phyloP scores from a whole-genome alignment of 2,888 invertebrate genomes.

The Andrena camellia region DNA sequence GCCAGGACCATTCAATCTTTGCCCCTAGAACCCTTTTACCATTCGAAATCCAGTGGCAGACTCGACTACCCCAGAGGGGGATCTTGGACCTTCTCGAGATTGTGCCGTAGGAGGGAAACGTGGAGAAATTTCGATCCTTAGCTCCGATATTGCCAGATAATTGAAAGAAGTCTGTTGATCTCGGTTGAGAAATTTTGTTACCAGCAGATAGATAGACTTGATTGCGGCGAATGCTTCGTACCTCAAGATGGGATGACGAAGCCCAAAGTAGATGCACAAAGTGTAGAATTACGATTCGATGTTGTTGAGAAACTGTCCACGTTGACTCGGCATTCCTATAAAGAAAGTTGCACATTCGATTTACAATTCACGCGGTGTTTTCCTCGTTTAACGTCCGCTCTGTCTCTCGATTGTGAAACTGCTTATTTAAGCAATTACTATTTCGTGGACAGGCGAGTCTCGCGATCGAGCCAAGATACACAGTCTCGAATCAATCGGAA shows the following conservation, averaged over 20 bases:
- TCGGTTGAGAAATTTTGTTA: background rate
- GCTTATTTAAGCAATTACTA: background rate
- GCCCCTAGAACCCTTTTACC: background rate
- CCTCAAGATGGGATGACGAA: background rate
- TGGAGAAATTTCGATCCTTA: background rate
- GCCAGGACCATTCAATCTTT: conserved; percentile 56
- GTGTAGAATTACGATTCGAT: background rate
- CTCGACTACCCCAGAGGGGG: conserved; percentile 3
- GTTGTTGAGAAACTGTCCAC: conserved; percentile 29
- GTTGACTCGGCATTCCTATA: conserved; percentile 74
- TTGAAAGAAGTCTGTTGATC: background rate
- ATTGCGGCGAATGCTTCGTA: background rate
- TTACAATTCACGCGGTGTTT: conserved; percentile 57
- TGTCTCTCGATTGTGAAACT: conserved; percentile 31
- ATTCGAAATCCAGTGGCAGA: background rate
- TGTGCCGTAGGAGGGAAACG: background rate
- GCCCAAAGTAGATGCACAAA: background rate
- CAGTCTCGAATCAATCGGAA: background rate
- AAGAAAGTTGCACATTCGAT: conserved; percentile 77
- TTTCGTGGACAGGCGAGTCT: background rate
- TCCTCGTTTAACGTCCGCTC: conserved; percentile 29
- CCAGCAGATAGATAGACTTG: background rate
- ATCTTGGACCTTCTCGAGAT: conserved; percentile 27
- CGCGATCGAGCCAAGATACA: conserved; percentile 5
- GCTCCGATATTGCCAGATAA: background rate